Base-by-base conservation (phyloP, 2,113 vertebrate species). In the Spermophilus dauricus region DNA sequence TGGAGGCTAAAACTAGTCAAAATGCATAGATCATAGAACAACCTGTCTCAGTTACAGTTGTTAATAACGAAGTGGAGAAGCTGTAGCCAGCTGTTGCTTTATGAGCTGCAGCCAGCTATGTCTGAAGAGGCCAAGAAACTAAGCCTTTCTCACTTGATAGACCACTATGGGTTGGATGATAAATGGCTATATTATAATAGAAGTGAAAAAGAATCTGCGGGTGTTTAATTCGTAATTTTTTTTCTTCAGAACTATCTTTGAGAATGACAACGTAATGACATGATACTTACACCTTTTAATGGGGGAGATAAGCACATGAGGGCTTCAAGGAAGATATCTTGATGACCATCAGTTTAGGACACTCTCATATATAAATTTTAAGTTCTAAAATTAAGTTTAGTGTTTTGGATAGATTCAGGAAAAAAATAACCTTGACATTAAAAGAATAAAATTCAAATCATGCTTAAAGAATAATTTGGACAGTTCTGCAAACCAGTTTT, bases 11-110 rank as follows among this genome's bases (percentile, higher is more conserved):
- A 98, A 92, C 98, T 99, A 98, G 99, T 99, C 88, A 99, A 99
- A 98, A 99, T 99, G 99, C 99, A 99, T 97, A 99, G 99, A 98
- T 99, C 98, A 96, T 95, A 99, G 99, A 99, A 99, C 97, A 98
- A 99, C 97, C 97, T 99, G 92, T 98, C 96, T 8, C 98, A 99
- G 97, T 99, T 99, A 56, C 99, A 99, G 82, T 98, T 94, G 53
- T 98, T 99, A 97, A 99, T 99, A 97, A 98, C 95, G 94, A 99
- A 99, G 98, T 99, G 99, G 99, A 99, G 99, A 84, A 98, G 96
- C 0, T 99, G 99, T 96, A 99, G 99, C 86, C 99, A 99, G 97
- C 97, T 98, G 78, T 98, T 99, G n/a, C 98, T 99, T 0, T 99
- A 98, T 58, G 99, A 99, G 93, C 98, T 99, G 32, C 99, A 99